Evolutionary conservation across 2,113 vertebrate genomes (phyloP).

Genomic region (Ornithorhynchus anatinus): DNA sequence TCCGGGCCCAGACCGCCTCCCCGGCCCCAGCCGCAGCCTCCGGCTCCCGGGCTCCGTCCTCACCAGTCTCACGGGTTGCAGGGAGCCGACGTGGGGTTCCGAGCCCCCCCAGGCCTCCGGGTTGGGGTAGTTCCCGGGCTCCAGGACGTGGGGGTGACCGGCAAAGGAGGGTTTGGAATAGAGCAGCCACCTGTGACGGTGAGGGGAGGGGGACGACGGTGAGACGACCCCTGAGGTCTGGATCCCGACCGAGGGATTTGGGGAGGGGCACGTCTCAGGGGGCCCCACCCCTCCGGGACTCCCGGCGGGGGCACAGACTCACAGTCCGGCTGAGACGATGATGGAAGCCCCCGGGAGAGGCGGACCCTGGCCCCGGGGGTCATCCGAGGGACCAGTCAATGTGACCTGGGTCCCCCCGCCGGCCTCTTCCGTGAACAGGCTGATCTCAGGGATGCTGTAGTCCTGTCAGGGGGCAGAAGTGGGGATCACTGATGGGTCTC

Average conservation of each 20-base stretch:
- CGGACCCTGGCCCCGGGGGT: conserved; percentile 74
- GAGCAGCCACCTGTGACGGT: conserved; percentile 85
- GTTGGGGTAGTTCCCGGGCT: conserved; percentile 86
- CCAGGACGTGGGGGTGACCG: conserved; percentile 82
- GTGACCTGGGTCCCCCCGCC: conserved; percentile 80
- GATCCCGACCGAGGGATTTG: neutral
- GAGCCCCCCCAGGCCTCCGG: conserved; percentile 86
- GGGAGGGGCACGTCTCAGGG: neutral
- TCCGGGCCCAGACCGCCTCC: fast-evolving
- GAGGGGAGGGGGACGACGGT: neutral
- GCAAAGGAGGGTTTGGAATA: conserved; percentile 90
- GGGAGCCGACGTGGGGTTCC: conserved; percentile 80
- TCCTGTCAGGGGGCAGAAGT: conserved; percentile 68
- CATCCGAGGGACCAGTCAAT: conserved; percentile 81
- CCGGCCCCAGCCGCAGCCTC: conserved; percentile 59
- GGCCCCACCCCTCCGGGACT: neutral
- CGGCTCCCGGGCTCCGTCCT: conserved; percentile 82
- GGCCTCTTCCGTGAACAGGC: conserved; percentile 84
- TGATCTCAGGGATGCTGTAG: conserved; percentile 85
- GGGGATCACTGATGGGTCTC: neutral
- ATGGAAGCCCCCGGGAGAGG: conserved; percentile 85
- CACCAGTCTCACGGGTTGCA: conserved; percentile 91
- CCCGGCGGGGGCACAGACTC: conserved; percentile 59
- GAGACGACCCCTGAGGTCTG: neutral
- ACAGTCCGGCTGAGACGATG: conserved; percentile 90